Evolutionary conservation across 1,140 invertebrate genomes (phyloP).

Genomic region (Zaprionus davidi): DNA sequence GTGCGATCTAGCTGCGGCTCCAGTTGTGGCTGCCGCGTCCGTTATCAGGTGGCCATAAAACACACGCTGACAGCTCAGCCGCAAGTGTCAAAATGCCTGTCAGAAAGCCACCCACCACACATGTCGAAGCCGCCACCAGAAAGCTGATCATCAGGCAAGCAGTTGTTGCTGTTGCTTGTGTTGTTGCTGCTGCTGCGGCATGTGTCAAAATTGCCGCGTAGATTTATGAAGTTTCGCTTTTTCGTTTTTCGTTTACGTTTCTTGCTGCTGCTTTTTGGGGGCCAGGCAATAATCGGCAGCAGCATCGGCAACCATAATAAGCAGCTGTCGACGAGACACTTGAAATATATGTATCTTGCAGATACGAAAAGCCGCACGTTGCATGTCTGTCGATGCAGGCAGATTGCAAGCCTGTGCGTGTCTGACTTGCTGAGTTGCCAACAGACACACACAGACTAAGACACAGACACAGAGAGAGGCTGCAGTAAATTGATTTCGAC

Average conservation of each 20-base stretch:
- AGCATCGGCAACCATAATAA: conserved; percentile 75
- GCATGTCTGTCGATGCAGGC: conserved; percentile 54
- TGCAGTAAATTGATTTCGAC: conserved; percentile 56
- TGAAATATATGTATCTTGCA: conserved; percentile 74
- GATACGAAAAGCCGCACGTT: conserved; percentile 50
- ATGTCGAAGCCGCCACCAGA: conserved; percentile 30
- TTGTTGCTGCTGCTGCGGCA: conserved; percentile 29
- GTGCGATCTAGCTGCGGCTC: conserved; percentile 23
- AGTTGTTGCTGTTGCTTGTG: conserved; percentile 35
- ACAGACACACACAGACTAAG: neutral
- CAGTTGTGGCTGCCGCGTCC: conserved; percentile 18
- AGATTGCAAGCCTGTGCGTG: conserved; percentile 35
- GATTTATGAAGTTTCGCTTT: conserved; percentile 65
- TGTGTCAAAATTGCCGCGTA: conserved; percentile 63
- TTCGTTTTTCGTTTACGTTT: conserved; percentile 1
- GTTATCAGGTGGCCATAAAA: conserved; percentile 58
- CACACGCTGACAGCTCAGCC: conserved; percentile 61
- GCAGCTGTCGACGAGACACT: conserved; percentile 76
- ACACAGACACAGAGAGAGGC: neutral
- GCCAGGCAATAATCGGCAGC: conserved; percentile 58
- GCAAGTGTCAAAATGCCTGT: conserved; percentile 73
- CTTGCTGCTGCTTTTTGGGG: conserved; percentile 46
- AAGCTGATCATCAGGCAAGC: conserved; percentile 45
- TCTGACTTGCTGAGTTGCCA: conserved; percentile 24
- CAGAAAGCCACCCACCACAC: conserved; percentile 70